Evolutionary conservation across 2,888 invertebrate genomes (phyloP).

Genomic region (Netelia virgata): DNA sequence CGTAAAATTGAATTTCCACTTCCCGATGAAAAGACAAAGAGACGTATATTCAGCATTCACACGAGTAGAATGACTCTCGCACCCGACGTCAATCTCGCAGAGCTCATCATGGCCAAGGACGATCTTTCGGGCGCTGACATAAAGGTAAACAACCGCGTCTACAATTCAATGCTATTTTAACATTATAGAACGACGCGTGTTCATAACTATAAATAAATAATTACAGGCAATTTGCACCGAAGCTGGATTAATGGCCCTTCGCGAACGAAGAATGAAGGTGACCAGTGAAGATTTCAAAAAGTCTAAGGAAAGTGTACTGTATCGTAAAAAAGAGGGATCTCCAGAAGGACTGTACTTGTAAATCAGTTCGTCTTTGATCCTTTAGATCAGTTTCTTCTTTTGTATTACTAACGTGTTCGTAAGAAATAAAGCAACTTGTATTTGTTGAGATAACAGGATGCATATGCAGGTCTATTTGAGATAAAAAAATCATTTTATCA

Average conservation of each 20-base stretch:
- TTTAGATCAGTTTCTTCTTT: slow-evolving; percentile 62
- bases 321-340: slow-evolving; percentile 99
- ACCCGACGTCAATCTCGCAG: slow-evolving; percentile 98
- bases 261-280: slow-evolving; percentile 99
- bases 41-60: slow-evolving; percentile 98
- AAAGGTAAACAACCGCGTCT: slow-evolving; percentile 87
- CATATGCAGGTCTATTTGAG: slow-evolving; percentile 64
- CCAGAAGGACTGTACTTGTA: slow-evolving; percentile 99
- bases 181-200: not conserved
- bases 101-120: slow-evolving; percentile 99
- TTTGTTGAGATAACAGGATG: slow-evolving; percentile 28
- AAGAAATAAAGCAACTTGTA: slow-evolving; percentile 65
- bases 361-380: slow-evolving; percentile 77
- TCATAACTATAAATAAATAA: slow-evolving; percentile 26
- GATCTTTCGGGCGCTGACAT: slow-evolving; percentile 99
- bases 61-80: slow-evolving; percentile 99
- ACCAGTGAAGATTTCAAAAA: slow-evolving; percentile 99
- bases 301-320: slow-evolving; percentile 99
- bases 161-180: not conserved
- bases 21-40: slow-evolving; percentile 99
- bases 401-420: slow-evolving; percentile 64
- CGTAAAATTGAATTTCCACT: slow-evolving; percentile 99
- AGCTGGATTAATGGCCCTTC: slow-evolving; percentile 98
- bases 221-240: slow-evolving; percentile 99
- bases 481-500: slow-evolving; percentile 52